A percentile compares a stretch with the other conserved stretches of the same genome.
phyloP scores from a whole-genome alignment of 2,113 vertebrate species.

The Leptosomus discolor region DNA sequence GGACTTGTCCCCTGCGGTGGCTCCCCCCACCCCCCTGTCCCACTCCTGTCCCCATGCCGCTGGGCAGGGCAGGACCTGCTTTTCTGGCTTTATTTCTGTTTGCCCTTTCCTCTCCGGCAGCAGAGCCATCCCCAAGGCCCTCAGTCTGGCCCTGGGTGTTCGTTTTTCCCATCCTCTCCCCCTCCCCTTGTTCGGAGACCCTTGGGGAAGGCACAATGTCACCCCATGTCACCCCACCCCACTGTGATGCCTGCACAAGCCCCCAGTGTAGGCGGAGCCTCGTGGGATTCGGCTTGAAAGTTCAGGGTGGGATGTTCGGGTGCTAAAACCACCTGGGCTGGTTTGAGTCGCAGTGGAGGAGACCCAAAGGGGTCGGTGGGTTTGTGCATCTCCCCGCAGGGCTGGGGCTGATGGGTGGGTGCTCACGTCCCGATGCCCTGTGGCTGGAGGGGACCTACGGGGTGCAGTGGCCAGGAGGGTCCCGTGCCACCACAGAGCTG shows the following conservation, averaged over 20 bases:
- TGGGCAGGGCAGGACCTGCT: background rate
- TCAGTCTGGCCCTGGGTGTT: background rate
- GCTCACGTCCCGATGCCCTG: accelerated
- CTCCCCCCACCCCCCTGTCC: background rate
- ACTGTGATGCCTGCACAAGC: accelerated
- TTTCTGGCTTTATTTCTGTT: background rate
- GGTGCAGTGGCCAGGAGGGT: background rate
- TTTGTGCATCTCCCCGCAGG: background rate
- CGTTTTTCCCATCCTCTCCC: background rate
- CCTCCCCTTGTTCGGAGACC: background rate
- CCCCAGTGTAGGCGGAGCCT: accelerated
- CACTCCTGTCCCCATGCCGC: accelerated
- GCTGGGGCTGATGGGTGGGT: no score
- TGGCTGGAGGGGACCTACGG: accelerated
- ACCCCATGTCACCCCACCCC: background rate
- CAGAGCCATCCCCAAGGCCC: background rate
- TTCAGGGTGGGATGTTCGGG: background rate
- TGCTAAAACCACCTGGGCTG: background rate
- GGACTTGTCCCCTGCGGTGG: accelerated
- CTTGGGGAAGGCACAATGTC: accelerated
- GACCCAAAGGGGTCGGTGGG: accelerated
- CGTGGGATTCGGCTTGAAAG: background rate
- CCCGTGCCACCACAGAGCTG: background rate
- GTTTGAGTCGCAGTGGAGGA: background rate
- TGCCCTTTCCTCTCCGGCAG: background rate